These are phyloP conservation scores for Polymixis lichenea DNA, from an alignment of 2,888 invertebrate genomes.

Conservation along the genomic window DNA sequence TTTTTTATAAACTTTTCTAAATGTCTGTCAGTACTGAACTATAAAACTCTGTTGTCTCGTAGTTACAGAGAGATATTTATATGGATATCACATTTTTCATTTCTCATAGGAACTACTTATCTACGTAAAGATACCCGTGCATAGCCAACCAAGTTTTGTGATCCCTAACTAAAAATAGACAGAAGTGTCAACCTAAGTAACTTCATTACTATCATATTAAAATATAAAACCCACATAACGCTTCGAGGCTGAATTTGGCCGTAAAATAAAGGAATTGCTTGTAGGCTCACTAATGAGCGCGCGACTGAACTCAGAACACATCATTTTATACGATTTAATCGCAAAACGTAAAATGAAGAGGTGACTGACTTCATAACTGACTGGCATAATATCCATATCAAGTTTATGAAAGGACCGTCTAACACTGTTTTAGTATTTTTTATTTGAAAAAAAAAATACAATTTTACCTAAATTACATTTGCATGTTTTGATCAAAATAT, in stretches of 20 bases:
- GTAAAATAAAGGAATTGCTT: conserved; percentile 29
- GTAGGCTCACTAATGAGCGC: conserved; percentile 34
- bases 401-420: not conserved
- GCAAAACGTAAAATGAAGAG: not conserved
- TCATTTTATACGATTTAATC: conserved; percentile 16
- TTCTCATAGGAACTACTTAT: not conserved
- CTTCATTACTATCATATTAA: conserved; percentile 25
- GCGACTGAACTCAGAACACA: not conserved
- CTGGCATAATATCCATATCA: not conserved
- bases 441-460: not conserved
- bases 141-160: not conserved
- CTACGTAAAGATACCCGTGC: not conserved
- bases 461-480: too few species aligned
- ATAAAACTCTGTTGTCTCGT: not conserved
- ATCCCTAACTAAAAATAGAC: conserved; percentile 1
- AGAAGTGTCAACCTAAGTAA: not conserved
- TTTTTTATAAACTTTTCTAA: not conserved
- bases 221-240: conserved; percentile 25
- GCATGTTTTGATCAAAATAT: not conserved
- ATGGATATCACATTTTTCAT: not conserved
- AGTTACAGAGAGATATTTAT: not conserved
- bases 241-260: conserved; percentile 5
- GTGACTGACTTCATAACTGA: conserved; percentile 6
- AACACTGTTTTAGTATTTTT: too few species aligned
- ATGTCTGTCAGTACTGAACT: not conserved